Evolutionary conservation across 2,797 vertebrate genomes (phyloP).

Genomic region (Tiaroga cobitis): DNA sequence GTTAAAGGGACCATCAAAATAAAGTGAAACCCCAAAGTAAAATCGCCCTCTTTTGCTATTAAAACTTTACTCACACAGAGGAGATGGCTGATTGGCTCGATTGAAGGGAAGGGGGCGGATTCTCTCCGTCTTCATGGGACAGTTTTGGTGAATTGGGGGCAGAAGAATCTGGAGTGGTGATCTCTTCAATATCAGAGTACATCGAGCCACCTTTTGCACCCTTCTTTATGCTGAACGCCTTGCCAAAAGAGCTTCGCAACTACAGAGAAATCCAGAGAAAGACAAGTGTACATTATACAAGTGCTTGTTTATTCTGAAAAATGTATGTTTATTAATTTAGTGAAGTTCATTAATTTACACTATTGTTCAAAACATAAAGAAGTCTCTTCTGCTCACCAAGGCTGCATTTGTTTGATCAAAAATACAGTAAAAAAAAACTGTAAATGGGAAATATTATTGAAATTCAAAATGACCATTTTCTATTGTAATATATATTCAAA

Average conservation of each 20-base stretch:
- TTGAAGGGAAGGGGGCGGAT: constrained; percentile 72
- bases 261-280: constrained; percentile 61
- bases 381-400: neutral
- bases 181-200: constrained; percentile 97
- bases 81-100: constrained; percentile 81
- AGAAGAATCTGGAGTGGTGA: constrained; percentile 91
- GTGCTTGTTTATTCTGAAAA: neutral
- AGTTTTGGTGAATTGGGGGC: constrained; percentile 97
- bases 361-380: neutral
- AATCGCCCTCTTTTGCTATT: neutral
- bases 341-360: neutral
- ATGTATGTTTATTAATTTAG: neutral
- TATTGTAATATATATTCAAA: neutral
- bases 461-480: neutral
- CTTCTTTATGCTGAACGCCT: constrained; percentile 98
- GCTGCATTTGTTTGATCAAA: neutral
- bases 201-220: constrained; percentile 88
- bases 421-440: neutral
- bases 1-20: too few relatives aligned
- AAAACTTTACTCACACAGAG: constrained; percentile 76
- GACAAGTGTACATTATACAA: neutral
- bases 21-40: too few relatives aligned
- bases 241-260: constrained; percentile 97
- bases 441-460: neutral
- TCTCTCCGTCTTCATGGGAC: constrained; percentile 82